These are phyloP conservation scores for Agrypnia vestita DNA, from an alignment of 1,140 invertebrate genomes.

Conservation along the genomic window DNA sequence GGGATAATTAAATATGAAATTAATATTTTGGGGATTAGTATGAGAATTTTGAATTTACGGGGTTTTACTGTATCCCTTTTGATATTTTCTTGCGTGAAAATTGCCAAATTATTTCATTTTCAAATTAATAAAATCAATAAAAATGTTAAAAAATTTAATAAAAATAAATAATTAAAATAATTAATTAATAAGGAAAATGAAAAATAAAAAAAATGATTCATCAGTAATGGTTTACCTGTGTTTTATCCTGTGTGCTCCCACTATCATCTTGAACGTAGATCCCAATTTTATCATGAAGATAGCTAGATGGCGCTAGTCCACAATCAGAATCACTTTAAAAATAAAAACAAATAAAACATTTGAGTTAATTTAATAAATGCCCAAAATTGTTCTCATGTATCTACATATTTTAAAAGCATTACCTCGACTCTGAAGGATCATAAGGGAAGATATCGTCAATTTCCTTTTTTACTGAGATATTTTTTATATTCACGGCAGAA, in stretches of 20 bases:
- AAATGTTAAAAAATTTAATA: no score
- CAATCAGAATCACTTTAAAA: slow-evolving; percentile 32
- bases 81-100: neutral
- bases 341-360: slow-evolving; percentile 6
- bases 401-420: neutral
- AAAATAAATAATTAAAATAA: no score
- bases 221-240: slow-evolving; percentile 23
- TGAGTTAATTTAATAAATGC: neutral
- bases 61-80: neutral
- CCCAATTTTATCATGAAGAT: slow-evolving; percentile 42
- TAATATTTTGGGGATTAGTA: no score
- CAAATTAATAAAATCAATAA: no score
- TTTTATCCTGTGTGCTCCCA: slow-evolving; percentile 24
- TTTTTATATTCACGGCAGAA: slow-evolving; percentile 2
- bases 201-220: neutral
- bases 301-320: slow-evolving; percentile 13
- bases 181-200: no score
- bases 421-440: slow-evolving; percentile 23
- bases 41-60: no score
- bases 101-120: neutral
- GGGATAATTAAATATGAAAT: neutral
- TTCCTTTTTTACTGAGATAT: slow-evolving; percentile 4
- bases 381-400: neutral
- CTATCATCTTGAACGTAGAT: slow-evolving; percentile 38
- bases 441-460: slow-evolving; percentile 19